Evolutionary conservation across 1,140 invertebrate species (phyloP), one percentile per base, ranked within the genome.

Genomic region (Anoplophora glabripennis): DNA sequence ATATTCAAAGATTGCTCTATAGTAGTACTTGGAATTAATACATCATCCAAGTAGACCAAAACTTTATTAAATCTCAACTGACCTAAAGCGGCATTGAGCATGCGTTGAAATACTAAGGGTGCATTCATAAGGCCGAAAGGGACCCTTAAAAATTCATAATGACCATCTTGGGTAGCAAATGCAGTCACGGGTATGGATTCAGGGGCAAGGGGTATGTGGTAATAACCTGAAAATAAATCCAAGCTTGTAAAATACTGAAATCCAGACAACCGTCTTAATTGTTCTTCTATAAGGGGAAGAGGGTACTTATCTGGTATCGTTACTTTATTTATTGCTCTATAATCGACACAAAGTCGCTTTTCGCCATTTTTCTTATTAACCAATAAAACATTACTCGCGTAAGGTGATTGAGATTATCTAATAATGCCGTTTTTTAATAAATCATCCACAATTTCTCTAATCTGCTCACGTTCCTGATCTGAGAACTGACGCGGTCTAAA

Each of bases 121-220:
- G 75, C 66, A 55, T 75, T 78, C n/a, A 53, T 64, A 3, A 80
- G 53, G n/a, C 78, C 78, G 64, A 76, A 79, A 9, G 77, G 78
- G 52, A 78, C 64, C 48, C 65, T 61, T 0, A 64, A 42, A 57
- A 72, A 79, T 59, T 80, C 78, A 53, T 76, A 81, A 45, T 71
- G 71, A 0, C 53, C 69, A 36, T 69, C 68, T 0, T 67, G 70
- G 0, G 75, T 77, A 2, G 74, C 67, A 46, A 77, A 77, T 0
- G 67, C 72, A 8, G 73, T 77, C 28, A 71, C 56, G 14, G 63
- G 71, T 58, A 73, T 70, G 0, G 71, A 64, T 33, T 66, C 61
- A 34, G 72, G 66, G 1, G 77, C 56, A 0, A 76, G 14, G 1
- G 49, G 57, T 0, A 70, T 57, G 9, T 69, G 67, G 44, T 63